Percentiles rank a stretch among this genome's conserved stretches.
phyloP scores from a whole-genome alignment of 2,888 invertebrate species.

The Acronicta leporina region DNA sequence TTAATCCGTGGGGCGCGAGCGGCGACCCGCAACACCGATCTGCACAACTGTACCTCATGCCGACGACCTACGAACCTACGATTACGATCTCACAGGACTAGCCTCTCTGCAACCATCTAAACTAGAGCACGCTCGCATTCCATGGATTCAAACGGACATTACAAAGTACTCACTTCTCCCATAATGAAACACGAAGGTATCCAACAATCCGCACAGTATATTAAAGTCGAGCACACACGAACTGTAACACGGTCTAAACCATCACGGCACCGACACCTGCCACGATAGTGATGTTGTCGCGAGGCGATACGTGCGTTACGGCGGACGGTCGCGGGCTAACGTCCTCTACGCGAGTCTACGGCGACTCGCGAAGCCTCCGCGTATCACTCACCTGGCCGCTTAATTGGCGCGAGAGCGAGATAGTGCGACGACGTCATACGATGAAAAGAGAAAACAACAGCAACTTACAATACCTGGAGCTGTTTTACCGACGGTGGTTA shows the following conservation, averaged over 20 bases:
- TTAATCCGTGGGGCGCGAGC: slow-evolving; percentile 62
- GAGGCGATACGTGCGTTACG: slow-evolving; percentile 69
- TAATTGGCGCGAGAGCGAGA: slow-evolving; percentile 79
- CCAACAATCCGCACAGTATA: slow-evolving; percentile 59
- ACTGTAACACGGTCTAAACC: slow-evolving; percentile 79
- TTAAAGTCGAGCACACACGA: slow-evolving; percentile 61
- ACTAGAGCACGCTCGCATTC: slow-evolving; percentile 77
- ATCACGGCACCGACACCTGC: slow-evolving; percentile 79
- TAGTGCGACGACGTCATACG: slow-evolving; percentile 64
- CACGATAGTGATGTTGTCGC: slow-evolving; percentile 64
- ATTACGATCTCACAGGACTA: slow-evolving; percentile 73
- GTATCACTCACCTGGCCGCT: slow-evolving; percentile 72
- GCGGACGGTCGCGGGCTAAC: slow-evolving; percentile 81
- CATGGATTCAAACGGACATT: slow-evolving; percentile 45
- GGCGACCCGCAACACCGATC: slow-evolving; percentile 45
- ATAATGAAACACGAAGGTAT: slow-evolving; percentile 70
- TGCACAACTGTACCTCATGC: slow-evolving; percentile 65
- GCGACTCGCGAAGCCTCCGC: slow-evolving; percentile 59
- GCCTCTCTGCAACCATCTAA: slow-evolving; percentile 66
- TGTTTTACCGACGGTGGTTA: slow-evolving; percentile 67
- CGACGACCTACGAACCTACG: slow-evolving; percentile 83
- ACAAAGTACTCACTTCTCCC: slow-evolving; percentile 81
- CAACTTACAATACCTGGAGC: slow-evolving; percentile 76
- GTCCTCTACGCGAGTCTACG: slow-evolving; percentile 65
- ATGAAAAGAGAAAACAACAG: slow-evolving; percentile 75